Percentiles rank a stretch among this genome's conserved stretches.
Evolutionary conservation across 2,888 invertebrate genomes (phyloP).

Genomic region (Agriopis aurantiaria): DNA sequence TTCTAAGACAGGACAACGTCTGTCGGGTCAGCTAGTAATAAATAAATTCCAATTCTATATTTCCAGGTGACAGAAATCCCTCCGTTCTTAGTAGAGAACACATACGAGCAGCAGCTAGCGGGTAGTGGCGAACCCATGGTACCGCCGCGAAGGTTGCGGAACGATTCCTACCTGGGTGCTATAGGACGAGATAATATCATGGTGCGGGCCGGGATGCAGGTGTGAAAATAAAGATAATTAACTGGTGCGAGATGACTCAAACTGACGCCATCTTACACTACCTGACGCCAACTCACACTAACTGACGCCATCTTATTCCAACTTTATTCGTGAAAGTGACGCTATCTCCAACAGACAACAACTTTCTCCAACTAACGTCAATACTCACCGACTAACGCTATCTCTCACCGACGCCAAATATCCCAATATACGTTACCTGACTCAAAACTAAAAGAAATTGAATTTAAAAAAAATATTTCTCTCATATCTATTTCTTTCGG

Average conservation of each 20-base stretch:
- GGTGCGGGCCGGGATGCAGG: slow-evolving; percentile 94
- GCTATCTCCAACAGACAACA: background rate
- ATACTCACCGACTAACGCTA: background rate
- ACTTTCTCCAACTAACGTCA: background rate
- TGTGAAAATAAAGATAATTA: slow-evolving; percentile 50
- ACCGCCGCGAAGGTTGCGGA: slow-evolving; percentile 89
- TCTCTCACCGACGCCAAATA: background rate
- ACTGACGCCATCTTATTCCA: background rate
- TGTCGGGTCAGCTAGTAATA: too few species aligned
- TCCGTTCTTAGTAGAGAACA: slow-evolving; percentile 91
- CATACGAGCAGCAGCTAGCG: slow-evolving; percentile 71
- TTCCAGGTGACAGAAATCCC: slow-evolving; percentile 89
- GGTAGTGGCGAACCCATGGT: slow-evolving; percentile 68
- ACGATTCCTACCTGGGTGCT: slow-evolving; percentile 95
- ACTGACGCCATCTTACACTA: background rate
- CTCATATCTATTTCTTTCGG: too few species aligned
- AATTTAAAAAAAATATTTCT: too few species aligned
- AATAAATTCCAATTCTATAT: background rate
- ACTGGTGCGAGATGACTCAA: background rate
- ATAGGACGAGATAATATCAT: slow-evolving; percentile 92
- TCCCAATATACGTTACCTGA: too few species aligned
- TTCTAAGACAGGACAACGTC: too few species aligned
- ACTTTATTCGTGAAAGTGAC: background rate
- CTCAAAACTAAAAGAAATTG: too few species aligned
- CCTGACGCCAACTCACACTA: background rate